Evolutionary conservation across 23 tunicate genomes (phyloP), one percentile per base, ranked within the genome.

Genomic region (Aplidium turbinatum): DNA sequence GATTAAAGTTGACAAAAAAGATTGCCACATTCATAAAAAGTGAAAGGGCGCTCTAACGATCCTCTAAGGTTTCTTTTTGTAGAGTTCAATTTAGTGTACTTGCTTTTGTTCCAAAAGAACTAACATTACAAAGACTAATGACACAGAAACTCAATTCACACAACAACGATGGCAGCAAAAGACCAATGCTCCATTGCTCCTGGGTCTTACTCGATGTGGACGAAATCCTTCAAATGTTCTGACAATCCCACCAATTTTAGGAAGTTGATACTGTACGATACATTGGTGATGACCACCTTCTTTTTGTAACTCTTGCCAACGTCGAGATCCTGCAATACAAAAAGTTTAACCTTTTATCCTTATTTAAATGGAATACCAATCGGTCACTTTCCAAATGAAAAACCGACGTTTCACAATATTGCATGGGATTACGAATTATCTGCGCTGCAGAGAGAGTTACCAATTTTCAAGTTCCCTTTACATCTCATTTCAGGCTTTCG

Each of bases 141-240:
- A 45, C 13, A 13, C 18, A 45, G 51, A 13, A 13, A 45, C 13
- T 13, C 51, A 13, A 45, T 13, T 13, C 51, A 45, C 16, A 45
- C 13, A 45, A 13, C 18, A 45, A 13, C 18, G 13, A 45, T 45
- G 16, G 13, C 18, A 45, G 13, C 13, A 45, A 45, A 45, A 45
- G 18, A 45, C 13, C 32, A 5, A 33, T 62, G n/a, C n/a, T n/a
- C n/a, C 5, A 58, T 23, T 0, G 4, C 11, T 23, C 16, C 67
- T 58, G 31, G 13, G 9, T 33, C 83, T 73, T 78, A 91, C 97
- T 84, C 91, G 57, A 91, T 82, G 21, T 73, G 67, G 38, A 84
- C 74, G 68, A 91, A 91, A 39, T 91, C 97, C 68, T 91, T 91
- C 72, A 91, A 47, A 69, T 84, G 91, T 60, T 91, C 97, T 2